These are phyloP conservation scores for Copidosoma aretas DNA, from an alignment of 2,888 invertebrate genomes.

Conservation along the genomic window DNA sequence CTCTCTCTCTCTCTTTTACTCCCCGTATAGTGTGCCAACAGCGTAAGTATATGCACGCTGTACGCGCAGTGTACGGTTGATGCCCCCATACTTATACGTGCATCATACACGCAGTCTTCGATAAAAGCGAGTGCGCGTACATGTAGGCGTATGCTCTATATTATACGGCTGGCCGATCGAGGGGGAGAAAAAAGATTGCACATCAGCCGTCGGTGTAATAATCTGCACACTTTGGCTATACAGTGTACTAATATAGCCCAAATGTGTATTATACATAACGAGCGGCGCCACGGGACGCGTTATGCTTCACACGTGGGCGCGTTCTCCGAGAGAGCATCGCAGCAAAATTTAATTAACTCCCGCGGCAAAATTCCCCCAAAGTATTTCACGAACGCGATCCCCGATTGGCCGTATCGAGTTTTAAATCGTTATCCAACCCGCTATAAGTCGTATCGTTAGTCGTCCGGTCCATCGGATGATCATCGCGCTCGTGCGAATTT, in stretches of 20 bases:
- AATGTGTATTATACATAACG: too few relatives aligned
- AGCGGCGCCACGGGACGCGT: background rate
- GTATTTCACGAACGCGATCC: too few relatives aligned
- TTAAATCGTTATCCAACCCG: too few relatives aligned
- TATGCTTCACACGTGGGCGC: background rate
- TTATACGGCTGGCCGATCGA: background rate
- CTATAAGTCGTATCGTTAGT: too few relatives aligned
- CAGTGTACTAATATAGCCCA: too few relatives aligned
- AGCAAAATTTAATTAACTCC: conserved; percentile 20
- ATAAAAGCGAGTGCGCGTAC: background rate
- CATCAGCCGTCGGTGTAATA: conserved; percentile 25
- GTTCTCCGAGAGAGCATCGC: conserved; percentile 5
- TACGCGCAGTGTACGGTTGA: background rate
- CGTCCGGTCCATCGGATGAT: too few relatives aligned
- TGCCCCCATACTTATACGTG: background rate
- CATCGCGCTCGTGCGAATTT: too few relatives aligned
- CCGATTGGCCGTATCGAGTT: too few relatives aligned
- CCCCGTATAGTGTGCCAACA: background rate
- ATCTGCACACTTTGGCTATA: conserved; percentile 18
- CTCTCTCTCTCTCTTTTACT: too few relatives aligned
- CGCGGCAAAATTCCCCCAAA: too few relatives aligned
- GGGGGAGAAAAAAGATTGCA: conserved; percentile 15
- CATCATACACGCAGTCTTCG: conserved; percentile 6
- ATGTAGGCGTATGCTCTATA: background rate
- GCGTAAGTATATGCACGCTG: background rate